Conservation (phyloP, 2,888 invertebrate genomes). For the Calameuta idolon region DNA sequence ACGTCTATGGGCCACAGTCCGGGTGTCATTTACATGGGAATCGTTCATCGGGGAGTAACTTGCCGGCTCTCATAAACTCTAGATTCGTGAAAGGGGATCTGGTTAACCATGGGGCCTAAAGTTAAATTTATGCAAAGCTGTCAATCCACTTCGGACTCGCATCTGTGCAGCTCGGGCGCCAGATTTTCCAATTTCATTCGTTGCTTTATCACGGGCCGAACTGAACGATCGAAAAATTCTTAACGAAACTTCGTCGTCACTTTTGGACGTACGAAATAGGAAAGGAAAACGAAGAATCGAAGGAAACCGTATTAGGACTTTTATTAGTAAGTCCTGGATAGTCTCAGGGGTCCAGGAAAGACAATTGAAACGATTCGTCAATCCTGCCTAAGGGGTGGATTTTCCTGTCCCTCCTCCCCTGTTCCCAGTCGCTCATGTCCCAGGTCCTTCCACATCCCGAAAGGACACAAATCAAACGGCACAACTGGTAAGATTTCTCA, state of each 20-base stretch:
- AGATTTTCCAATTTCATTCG: background rate
- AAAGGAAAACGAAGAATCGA: background rate
- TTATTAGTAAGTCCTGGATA: slow-evolving; percentile 31
- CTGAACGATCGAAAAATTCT: background rate
- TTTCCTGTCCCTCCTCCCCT: background rate
- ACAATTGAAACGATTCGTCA: slow-evolving; percentile 50
- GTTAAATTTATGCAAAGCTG: slow-evolving; percentile 22
- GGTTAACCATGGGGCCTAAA: slow-evolving; percentile 17
- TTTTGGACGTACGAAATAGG: background rate
- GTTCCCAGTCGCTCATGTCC: background rate
- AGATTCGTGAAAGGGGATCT: slow-evolving; percentile 44
- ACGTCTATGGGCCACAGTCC: slow-evolving; percentile 25
- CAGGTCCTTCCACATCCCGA: background rate
- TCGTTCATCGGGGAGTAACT: slow-evolving; percentile 57
- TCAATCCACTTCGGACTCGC: slow-evolving; percentile 10
- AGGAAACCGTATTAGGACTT: slow-evolving; percentile 22
- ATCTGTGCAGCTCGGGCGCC: background rate
- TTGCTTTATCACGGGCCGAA: background rate
- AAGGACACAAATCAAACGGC: background rate
- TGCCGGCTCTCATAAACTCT: slow-evolving; percentile 46
- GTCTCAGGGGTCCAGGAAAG: slow-evolving; percentile 32
- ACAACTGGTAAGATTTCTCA: background rate
- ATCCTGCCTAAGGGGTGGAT: slow-evolving; percentile 22
- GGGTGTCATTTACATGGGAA: slow-evolving; percentile 62
- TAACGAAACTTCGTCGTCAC: background rate